phyloP scores from a whole-genome alignment of 2,888 invertebrate species.

The Chromoteleia sp. region DNA sequence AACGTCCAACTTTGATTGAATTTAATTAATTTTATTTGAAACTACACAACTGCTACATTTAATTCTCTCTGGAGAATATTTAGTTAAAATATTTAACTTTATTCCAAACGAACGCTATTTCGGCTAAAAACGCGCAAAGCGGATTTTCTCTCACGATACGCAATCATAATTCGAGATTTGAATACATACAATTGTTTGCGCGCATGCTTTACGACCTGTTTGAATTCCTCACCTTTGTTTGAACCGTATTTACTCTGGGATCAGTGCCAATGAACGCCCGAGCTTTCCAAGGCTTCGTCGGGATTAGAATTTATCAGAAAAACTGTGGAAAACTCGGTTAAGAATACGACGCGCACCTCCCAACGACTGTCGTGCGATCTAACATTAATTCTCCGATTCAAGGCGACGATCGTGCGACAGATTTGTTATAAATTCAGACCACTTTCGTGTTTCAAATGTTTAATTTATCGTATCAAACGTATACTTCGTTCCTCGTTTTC shows the following conservation, averaged over 20 bases:
- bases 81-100: no score
- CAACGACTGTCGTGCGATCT: neutral
- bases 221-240: slow-evolving; percentile 28
- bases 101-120: no score
- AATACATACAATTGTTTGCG: slow-evolving; percentile 3
- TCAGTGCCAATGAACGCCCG: slow-evolving; percentile 19
- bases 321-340: slow-evolving; percentile 23
- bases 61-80: no score
- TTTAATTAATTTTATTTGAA: no score
- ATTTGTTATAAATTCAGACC: slow-evolving; percentile 13
- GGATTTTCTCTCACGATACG: no score
- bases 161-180: no score
- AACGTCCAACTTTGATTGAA: no score
- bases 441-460: neutral
- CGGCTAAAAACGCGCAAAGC: no score
- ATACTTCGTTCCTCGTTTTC: slow-evolving; percentile 6
- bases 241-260: slow-evolving; percentile 33
- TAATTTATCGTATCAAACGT: slow-evolving; percentile 13
- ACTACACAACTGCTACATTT: no score
- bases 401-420: slow-evolving; percentile 16
- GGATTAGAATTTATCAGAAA: slow-evolving; percentile 30
- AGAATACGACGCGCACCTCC: slow-evolving; percentile 14
- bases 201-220: slow-evolving; percentile 15
- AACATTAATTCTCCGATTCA: slow-evolving; percentile 1
- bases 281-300: slow-evolving; percentile 14